Conservation (phyloP, 2,888 invertebrate genomes). For the Scaeva pyrastri region DNA sequence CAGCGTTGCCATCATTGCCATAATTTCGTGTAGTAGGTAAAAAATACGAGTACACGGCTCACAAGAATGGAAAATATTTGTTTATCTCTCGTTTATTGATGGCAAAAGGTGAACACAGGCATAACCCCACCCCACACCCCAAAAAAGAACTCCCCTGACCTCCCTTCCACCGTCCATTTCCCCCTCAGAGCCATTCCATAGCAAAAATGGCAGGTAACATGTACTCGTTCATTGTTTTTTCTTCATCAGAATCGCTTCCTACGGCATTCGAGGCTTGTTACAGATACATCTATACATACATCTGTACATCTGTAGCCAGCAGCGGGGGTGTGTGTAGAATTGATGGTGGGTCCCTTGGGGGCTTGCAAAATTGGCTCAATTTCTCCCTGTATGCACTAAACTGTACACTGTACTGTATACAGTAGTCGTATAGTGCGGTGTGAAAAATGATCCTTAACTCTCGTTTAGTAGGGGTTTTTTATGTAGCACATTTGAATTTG, state of each 20-base stretch:
- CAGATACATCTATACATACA: too few relatives aligned
- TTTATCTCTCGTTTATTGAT: slow-evolving; percentile 68
- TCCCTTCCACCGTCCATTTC: too few relatives aligned
- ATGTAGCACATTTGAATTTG: slow-evolving; percentile 17
- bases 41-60: slow-evolving; percentile 50
- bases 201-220: slow-evolving; percentile 5
- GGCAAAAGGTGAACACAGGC: slow-evolving; percentile 35
- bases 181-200: neutral
- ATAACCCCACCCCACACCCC: too few relatives aligned
- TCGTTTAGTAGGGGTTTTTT: neutral
- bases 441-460: slow-evolving; percentile 66
- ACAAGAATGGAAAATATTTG: slow-evolving; percentile 67
- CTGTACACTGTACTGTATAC: slow-evolving; percentile 13
- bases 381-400: slow-evolving; percentile 13
- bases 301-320: too few relatives aligned
- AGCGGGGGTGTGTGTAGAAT: neutral
- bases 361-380: slow-evolving; percentile 59
- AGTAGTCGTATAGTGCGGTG: slow-evolving; percentile 21
- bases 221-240: slow-evolving; percentile 10
- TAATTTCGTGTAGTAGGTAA: slow-evolving; percentile 28
- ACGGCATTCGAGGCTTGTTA: neutral
- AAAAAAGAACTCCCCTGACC: slow-evolving; percentile 18
- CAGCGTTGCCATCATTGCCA: neutral
- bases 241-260: neutral
- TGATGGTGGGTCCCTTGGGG: slow-evolving; percentile 2